These are phyloP conservation scores for Eptesicus fuscus DNA, from an alignment of 2,113 vertebrate species.

Conservation along the genomic window DNA sequence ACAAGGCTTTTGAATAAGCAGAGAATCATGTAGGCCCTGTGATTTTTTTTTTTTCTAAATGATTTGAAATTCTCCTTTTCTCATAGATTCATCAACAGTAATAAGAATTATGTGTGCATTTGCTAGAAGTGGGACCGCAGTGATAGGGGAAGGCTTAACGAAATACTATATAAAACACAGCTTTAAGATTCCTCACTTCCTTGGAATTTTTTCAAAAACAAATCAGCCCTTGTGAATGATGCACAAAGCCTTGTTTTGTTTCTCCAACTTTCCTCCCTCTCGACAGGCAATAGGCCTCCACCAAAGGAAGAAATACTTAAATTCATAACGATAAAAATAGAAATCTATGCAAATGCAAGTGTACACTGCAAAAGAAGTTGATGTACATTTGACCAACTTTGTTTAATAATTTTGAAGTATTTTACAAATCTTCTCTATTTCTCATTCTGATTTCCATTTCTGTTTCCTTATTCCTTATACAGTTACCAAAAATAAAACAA, in stretches of 20 bases:
- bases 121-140: background rate
- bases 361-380: background rate
- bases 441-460: background rate
- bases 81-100: background rate
- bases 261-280: constrained; percentile 27
- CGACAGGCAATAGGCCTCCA: background rate
- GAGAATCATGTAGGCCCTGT: constrained; percentile 11
- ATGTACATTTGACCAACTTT: background rate
- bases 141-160: constrained; percentile 1
- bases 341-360: background rate
- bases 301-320: constrained; percentile 21
- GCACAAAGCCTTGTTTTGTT: constrained; percentile 69
- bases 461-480: background rate
- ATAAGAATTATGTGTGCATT: constrained; percentile 1
- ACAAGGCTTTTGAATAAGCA: constrained; percentile 55
- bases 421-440: background rate
- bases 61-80: constrained; percentile 36
- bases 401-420: background rate
- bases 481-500: background rate
- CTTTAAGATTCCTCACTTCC: constrained; percentile 41
- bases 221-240: constrained; percentile 57
- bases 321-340: constrained; percentile 28
- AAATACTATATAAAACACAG: background rate
- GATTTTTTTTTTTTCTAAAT: constrained; percentile 42
- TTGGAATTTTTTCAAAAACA: constrained; percentile 64